phyloP scores from a whole-genome alignment of 1,140 invertebrate genomes.

The Aplysia californica region DNA sequence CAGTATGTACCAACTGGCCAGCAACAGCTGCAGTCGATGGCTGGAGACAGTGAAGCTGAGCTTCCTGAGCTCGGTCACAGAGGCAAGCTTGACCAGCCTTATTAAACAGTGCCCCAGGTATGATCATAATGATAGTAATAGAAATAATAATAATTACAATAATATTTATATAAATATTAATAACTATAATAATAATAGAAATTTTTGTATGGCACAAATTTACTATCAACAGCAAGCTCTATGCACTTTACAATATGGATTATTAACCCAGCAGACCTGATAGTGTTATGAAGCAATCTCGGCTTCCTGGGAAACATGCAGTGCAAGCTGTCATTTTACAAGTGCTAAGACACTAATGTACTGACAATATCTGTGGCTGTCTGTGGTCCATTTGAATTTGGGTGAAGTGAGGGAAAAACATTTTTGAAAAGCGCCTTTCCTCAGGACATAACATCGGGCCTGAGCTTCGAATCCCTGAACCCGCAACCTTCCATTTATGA shows the following conservation, averaged over 20 bases:
- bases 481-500: too few species aligned
- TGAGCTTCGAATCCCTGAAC: too few species aligned
- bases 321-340: too few species aligned
- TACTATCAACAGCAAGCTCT: background rate
- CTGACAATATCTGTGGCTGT: too few species aligned
- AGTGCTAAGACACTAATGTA: too few species aligned
- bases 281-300: background rate
- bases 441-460: too few species aligned
- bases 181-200: background rate
- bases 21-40: slow-evolving; percentile 46
- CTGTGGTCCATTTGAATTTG: too few species aligned
- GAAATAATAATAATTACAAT: background rate
- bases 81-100: slow-evolving; percentile 50
- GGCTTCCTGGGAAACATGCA: too few species aligned
- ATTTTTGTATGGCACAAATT: background rate
- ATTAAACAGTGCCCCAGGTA: slow-evolving; percentile 58
- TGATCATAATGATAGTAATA: background rate
- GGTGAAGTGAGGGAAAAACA: too few species aligned
- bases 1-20: slow-evolving; percentile 59
- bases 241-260: too few species aligned
- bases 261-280: background rate
- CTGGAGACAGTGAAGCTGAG: slow-evolving; percentile 60
- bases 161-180: too few species aligned
- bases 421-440: too few species aligned
- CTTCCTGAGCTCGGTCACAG: slow-evolving; percentile 57